These are phyloP conservation scores for Peromyscus maniculatus DNA, from an alignment of 2,113 vertebrate species.

Conservation along the genomic window DNA sequence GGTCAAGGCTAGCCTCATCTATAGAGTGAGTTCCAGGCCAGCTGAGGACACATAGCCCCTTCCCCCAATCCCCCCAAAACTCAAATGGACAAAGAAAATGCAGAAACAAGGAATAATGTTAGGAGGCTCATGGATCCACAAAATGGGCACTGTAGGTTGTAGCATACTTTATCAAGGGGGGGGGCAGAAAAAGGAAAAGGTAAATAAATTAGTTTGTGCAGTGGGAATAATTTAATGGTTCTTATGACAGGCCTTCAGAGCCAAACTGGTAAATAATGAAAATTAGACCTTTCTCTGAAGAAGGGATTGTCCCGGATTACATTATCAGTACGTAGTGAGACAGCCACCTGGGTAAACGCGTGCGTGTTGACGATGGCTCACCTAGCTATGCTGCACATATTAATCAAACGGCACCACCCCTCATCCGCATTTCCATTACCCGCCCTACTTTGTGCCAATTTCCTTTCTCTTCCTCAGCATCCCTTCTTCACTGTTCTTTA, in stretches of 20 bases:
- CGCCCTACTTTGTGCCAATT: constrained; percentile 85
- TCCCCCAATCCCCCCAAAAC: background rate
- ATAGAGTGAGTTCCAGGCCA: background rate
- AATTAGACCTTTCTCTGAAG: constrained; percentile 59
- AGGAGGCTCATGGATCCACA: background rate
- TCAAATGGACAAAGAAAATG: background rate
- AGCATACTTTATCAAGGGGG: constrained; percentile 52
- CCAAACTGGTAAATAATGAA: constrained; percentile 54
- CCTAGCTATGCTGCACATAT: constrained; percentile 70
- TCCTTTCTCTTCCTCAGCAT: constrained; percentile 84
- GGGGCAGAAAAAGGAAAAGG: background rate
- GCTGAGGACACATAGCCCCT: background rate
- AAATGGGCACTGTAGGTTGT: background rate
- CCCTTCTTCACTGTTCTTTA: constrained; percentile 87
- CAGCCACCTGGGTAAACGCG: background rate
- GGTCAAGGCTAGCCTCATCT: background rate
- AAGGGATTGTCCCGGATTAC: background rate
- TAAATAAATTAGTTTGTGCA: constrained; percentile 44
- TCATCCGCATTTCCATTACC: constrained; percentile 84
- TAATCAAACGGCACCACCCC: constrained; percentile 78
- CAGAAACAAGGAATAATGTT: background rate
- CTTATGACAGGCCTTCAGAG: constrained; percentile 52
- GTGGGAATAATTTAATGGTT: constrained; percentile 40
- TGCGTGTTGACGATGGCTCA: constrained; percentile 48
- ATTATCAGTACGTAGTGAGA: background rate